Conservation (phyloP, 2,888 invertebrate species). For the Minunthozetes semirufus region DNA sequence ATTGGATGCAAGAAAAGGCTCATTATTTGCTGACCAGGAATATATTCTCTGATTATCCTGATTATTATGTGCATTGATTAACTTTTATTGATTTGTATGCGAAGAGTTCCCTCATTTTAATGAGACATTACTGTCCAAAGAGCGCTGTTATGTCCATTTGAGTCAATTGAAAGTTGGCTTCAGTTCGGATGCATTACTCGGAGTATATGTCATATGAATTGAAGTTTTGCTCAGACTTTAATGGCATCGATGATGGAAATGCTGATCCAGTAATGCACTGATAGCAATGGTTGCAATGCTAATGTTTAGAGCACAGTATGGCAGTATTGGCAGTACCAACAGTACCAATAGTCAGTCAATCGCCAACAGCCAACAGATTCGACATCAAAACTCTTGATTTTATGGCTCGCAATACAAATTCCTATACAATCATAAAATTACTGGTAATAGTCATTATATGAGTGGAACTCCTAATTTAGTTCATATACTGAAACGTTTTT, state of each 20-base stretch:
- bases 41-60: not conserved
- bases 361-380: conserved; percentile 8
- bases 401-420: conserved; percentile 24
- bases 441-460: conserved; percentile 24
- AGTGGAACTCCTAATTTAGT: conserved; percentile 16
- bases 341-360: too few relatives aligned
- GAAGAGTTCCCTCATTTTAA: not conserved
- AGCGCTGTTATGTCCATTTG: conserved; percentile 8
- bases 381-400: conserved; percentile 1
- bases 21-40: not conserved
- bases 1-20: not conserved
- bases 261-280: not conserved
- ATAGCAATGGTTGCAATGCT: not conserved
- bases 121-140: conserved; percentile 19
- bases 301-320: not conserved
- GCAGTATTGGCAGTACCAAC: not conserved
- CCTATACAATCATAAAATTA: conserved; percentile 27
- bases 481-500: conserved; percentile 25
- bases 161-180: conserved; percentile 9
- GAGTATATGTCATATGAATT: not conserved
- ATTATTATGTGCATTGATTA: conserved; percentile 29
- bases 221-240: not conserved
- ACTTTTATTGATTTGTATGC: conserved; percentile 5
- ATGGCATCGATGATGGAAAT: conserved; percentile 21
- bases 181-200: not conserved